Evolutionary conservation across 2,888 invertebrate genomes (phyloP).

Genomic region (Hybos culiciformis): DNA sequence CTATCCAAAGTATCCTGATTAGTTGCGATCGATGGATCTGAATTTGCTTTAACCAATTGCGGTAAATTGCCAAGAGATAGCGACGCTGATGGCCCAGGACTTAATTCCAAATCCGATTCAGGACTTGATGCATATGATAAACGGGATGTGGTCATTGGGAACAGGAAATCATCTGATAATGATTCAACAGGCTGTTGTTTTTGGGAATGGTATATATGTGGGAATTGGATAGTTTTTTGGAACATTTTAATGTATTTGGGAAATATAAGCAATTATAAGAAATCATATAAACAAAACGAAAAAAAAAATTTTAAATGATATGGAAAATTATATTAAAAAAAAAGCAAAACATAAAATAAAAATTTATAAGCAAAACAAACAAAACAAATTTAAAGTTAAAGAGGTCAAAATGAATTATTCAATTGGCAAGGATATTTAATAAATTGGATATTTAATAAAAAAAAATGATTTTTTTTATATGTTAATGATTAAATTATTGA

Average conservation of each 20-base stretch:
- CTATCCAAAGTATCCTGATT: conserved; percentile 73
- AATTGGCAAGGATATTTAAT: too few relatives aligned
- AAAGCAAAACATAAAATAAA: not conserved
- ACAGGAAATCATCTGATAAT: conserved; percentile 95
- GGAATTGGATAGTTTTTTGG: conserved; percentile 10
- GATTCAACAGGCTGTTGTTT: conserved; percentile 75
- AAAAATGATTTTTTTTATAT: too few relatives aligned
- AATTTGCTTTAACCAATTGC: conserved; percentile 67
- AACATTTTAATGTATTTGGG: not conserved
- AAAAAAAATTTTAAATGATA: not conserved
- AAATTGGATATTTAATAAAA: too few relatives aligned
- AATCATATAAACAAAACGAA: not conserved
- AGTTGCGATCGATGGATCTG: conserved; percentile 88
- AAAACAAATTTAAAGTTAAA: too few relatives aligned
- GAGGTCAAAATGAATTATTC: too few relatives aligned
- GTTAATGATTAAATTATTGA: not conserved
- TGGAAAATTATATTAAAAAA: not conserved
- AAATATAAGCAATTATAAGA: not conserved
- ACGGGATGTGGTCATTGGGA: conserved; percentile 92
- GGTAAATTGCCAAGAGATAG: conserved; percentile 43
- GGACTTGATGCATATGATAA: conserved; percentile 92
- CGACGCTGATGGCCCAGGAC: conserved; percentile 52
- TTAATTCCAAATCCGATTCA: conserved; percentile 87
- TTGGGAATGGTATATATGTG: conserved; percentile 14
- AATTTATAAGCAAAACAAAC: too few relatives aligned